Percentiles rank a stretch among this genome's conserved stretches.
Conservation (phyloP, 1,140 invertebrate species). For the Brachionus paranguensis region DNA sequence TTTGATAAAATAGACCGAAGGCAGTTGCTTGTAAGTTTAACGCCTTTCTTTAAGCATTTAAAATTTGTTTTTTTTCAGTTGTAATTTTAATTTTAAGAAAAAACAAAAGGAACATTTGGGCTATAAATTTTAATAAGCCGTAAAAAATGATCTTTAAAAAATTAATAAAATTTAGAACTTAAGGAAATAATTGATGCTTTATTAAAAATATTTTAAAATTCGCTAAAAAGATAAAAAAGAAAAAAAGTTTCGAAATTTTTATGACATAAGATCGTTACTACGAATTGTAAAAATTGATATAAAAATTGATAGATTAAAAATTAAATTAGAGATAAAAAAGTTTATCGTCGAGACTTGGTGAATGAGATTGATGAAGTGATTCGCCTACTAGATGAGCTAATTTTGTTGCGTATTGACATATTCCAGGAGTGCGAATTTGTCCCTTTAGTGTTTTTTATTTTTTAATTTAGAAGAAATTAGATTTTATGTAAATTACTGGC, state of each 20-base stretch:
- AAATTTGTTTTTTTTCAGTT: too few species aligned
- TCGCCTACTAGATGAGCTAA: slow-evolving; percentile 5
- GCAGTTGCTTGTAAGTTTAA: too few species aligned
- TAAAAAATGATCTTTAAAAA: too few species aligned
- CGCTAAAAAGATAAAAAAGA: background rate
- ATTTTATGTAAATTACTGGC: background rate
- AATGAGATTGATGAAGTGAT: slow-evolving; percentile 53
- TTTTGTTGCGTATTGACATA: slow-evolving; percentile 61
- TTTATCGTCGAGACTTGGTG: slow-evolving; percentile 48
- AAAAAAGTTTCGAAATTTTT: background rate
- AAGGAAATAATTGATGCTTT: too few species aligned
- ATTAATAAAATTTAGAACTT: too few species aligned
- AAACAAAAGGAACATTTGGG: too few species aligned
- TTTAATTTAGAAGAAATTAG: background rate
- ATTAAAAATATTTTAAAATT: background rate
- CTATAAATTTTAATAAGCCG: too few species aligned
- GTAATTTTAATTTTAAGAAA: too few species aligned
- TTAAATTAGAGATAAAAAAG: slow-evolving; percentile 56
- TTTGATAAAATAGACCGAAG: too few species aligned
- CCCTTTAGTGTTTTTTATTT: slow-evolving; percentile 64
- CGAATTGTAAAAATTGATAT: background rate
- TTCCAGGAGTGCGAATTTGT: slow-evolving; percentile 74
- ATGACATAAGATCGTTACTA: background rate
- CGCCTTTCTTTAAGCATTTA: too few species aligned
- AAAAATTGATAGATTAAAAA: background rate